These are phyloP conservation scores for Drosophila trapezifrons DNA, from an alignment of 1,140 invertebrate species.

Conservation along the genomic window DNA sequence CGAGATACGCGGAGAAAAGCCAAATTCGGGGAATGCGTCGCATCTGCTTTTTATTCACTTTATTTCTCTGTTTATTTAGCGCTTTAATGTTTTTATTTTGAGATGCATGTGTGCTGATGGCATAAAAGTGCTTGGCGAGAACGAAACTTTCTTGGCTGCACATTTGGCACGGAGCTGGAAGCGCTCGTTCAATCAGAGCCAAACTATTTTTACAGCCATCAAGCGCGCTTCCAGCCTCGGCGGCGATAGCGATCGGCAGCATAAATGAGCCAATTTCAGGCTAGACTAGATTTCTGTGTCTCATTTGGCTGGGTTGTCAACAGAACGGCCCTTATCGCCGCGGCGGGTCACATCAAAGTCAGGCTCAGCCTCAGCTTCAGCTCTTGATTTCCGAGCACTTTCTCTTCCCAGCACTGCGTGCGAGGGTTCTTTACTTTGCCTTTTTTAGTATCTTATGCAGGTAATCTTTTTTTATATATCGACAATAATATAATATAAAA, in stretches of 20 bases:
- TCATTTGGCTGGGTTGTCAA: conserved; percentile 16
- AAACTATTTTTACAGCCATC: conserved; percentile 23
- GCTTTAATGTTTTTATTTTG: not conserved
- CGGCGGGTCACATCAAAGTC: conserved; percentile 46
- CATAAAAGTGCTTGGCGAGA: conserved; percentile 33
- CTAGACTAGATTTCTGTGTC: conserved; percentile 65
- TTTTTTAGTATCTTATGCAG: no score
- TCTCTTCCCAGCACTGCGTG: conserved; percentile 14
- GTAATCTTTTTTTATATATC: no score
- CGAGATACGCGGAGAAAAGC: conserved; percentile 38
- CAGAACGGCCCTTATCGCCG: conserved; percentile 7
- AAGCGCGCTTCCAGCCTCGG: conserved; percentile 18
- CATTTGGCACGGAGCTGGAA: conserved; percentile 62
- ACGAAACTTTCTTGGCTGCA: conserved; percentile 69
- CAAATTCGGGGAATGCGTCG: conserved; percentile 33
- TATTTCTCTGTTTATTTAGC: no score
- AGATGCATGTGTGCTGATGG: conserved; percentile 45
- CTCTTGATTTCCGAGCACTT: conserved; percentile 67
- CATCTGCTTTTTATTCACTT: conserved; percentile 12
- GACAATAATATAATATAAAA: no score
- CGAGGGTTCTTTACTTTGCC: not conserved
- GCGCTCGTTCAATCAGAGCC: conserved; percentile 26
- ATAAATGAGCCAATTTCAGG: conserved; percentile 70
- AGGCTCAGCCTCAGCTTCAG: conserved; percentile 38
- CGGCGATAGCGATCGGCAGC: conserved; percentile 43